Percentiles rank a stretch among this genome's conserved stretches.
Evolutionary conservation across 2,888 invertebrate genomes (phyloP).

Genomic region (Campopleginae sp.): DNA sequence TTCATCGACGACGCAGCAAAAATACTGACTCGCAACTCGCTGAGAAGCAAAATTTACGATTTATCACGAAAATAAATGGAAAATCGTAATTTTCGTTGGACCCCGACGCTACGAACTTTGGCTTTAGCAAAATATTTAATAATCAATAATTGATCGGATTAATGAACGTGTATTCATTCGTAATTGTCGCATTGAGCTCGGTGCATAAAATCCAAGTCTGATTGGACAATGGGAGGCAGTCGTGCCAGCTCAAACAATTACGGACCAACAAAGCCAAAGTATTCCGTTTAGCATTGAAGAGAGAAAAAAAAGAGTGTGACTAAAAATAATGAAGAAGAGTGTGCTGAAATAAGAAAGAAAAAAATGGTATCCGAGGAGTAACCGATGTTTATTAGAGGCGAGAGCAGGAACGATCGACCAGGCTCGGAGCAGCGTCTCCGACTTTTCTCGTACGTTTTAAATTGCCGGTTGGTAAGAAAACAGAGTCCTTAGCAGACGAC

Average conservation of each 20-base stretch:
- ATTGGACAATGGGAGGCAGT: not conserved
- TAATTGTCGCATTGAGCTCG: no score
- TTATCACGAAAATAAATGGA: no score
- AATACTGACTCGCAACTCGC: no score
- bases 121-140: no score
- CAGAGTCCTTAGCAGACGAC: conserved; percentile 44
- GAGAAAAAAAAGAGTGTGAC: not conserved
- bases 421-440: conserved; percentile 43
- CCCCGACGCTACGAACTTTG: no score
- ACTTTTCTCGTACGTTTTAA: conserved; percentile 34
- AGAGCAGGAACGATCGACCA: conserved; percentile 40
- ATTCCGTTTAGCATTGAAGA: not conserved
- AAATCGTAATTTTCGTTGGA: no score
- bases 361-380: conserved; percentile 47
- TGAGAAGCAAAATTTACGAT: no score
- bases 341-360: conserved; percentile 26
- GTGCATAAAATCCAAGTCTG: not conserved
- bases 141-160: no score
- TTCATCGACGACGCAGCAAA: no score
- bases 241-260: not conserved
- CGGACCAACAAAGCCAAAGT: not conserved
- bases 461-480: conserved; percentile 41
- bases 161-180: no score
- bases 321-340: conserved; percentile 24
- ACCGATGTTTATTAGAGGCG: conserved; percentile 39